Evolutionary conservation across 2,113 vertebrate genomes (phyloP).

Genomic region (Ranitomeya imitator): DNA sequence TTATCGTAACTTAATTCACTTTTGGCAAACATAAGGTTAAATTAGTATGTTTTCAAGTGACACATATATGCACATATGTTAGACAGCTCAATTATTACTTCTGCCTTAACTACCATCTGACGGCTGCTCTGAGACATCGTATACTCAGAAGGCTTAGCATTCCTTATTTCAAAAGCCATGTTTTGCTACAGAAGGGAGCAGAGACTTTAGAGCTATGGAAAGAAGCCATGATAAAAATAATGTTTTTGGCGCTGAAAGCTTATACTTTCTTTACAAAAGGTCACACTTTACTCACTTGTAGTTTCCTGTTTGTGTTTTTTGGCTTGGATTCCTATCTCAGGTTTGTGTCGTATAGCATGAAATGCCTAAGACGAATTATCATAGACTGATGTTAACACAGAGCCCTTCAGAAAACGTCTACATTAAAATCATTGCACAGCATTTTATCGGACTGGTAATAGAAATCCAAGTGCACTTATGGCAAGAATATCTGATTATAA

Average conservation of each 20-base stretch:
- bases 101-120: slow-evolving; percentile 46
- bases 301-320: slow-evolving; percentile 68
- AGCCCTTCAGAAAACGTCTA: background rate
- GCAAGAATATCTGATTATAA: slow-evolving; percentile 34
- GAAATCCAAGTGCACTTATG: slow-evolving; percentile 9
- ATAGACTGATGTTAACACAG: slow-evolving; percentile 63
- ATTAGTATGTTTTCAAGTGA: slow-evolving; percentile 35
- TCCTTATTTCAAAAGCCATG: slow-evolving; percentile 48
- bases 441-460: background rate
- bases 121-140: slow-evolving; percentile 38
- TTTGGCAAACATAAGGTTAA: slow-evolving; percentile 17
- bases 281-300: slow-evolving; percentile 67
- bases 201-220: slow-evolving; percentile 44
- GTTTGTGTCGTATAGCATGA: slow-evolving; percentile 64
- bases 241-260: slow-evolving; percentile 21
- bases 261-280: slow-evolving; percentile 53
- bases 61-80: slow-evolving; percentile 51
- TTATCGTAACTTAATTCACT: background rate
- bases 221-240: slow-evolving; percentile 43
- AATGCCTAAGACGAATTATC: slow-evolving; percentile 67
- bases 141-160: slow-evolving; percentile 31
- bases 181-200: slow-evolving; percentile 50
- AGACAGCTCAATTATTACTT: slow-evolving; percentile 54
- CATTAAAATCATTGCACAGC: background rate
- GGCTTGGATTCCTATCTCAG: slow-evolving; percentile 61